phyloP scores from a whole-genome alignment of 2,113 vertebrate genomes.

The Muntiacus muntjak region DNA sequence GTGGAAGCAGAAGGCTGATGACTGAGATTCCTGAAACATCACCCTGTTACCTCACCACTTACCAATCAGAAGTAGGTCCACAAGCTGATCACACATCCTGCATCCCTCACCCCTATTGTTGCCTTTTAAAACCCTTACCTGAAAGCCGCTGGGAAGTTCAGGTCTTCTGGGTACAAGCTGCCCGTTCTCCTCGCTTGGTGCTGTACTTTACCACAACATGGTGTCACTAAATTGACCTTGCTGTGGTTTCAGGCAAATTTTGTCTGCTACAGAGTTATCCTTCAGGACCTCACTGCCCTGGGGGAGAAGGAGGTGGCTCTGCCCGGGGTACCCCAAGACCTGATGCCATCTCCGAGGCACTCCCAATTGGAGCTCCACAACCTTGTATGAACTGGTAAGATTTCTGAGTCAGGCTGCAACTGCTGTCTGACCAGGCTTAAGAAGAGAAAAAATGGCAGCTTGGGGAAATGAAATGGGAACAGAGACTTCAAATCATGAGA shows the following conservation, averaged over 20 bases:
- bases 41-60: background rate
- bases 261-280: background rate
- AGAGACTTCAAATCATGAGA: background rate
- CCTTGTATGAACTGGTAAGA: background rate
- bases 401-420: background rate
- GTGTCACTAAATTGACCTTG: background rate
- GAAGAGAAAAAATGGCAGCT: background rate
- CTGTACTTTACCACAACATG: background rate
- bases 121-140: background rate
- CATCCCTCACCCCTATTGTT: background rate
- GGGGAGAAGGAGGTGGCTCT: background rate
- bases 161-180: background rate
- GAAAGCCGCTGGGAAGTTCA: background rate
- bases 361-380: background rate
- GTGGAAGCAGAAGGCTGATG: background rate
- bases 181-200: background rate
- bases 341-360: background rate
- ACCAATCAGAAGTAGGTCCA: background rate
- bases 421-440: background rate
- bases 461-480: background rate
- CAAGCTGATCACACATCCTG: background rate
- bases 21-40: background rate
- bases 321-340: background rate
- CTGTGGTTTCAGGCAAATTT: background rate
- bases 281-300: background rate